Evolutionary conservation across 2,888 invertebrate species (phyloP), one percentile per base, ranked within the genome.

Genomic region (Epinotia brunnichana): DNA sequence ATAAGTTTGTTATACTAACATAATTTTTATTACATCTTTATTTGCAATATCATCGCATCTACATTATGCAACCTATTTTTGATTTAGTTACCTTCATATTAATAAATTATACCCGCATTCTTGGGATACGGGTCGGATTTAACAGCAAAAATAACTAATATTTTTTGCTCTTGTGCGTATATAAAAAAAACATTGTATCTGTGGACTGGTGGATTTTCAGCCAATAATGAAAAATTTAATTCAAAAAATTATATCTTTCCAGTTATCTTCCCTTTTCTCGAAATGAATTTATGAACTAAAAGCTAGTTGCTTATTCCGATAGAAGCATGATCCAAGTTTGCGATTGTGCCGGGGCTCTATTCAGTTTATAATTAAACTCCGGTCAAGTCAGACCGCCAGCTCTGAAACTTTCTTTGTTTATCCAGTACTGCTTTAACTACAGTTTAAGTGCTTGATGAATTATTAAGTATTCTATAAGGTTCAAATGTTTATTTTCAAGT

Each of bases 291-390:
- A 41, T 53, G 21, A 60, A 71, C 60, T 60, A 66, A 64, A 61
- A 15, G 60, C 60, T 51, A 83, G 79, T 78, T 80, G 77, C 77
- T 80, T 82, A 83, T 79, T 78, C 74, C 79, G 81, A 85, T 84
- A 83, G 76, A 80, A 78, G 77, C 83, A 82, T 84, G 85, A 87
- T 85, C 85, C 81, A 87, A 89, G 84, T 90, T 88, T 77, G 77
- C 81, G 87, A 88, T 87, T 88, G 90, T 89, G 83, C 83, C 78
- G 75, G 78, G 86, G 88, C 84, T 90, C 86, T 88, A 81, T 83
- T 86, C 86, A 87, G 88, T 89, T 90, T 90, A 91, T 92, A 92
- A 92, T 92, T 92, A 92, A 92, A 90, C 85, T 90, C 81, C 80
- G 89, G 87, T 89, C 90, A 90, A 90, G 85, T 89, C 83, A 76